phyloP scores from a whole-genome alignment of 2,113 vertebrate genomes.

The rat (Rattus norvegicus) region DNA sequence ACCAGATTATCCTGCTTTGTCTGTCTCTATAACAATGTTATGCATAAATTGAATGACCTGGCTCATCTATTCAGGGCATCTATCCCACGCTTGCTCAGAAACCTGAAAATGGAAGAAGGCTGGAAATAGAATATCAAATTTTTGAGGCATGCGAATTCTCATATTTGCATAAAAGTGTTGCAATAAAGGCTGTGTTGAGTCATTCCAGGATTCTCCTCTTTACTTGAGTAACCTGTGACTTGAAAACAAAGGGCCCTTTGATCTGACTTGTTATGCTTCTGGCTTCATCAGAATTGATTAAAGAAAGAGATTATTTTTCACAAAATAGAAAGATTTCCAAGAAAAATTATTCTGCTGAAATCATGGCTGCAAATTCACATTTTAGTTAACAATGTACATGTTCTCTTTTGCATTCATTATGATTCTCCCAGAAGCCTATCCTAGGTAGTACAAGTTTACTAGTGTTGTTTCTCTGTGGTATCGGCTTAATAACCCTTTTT shows the following conservation, averaged over 20 bases:
- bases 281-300: slow-evolving; percentile 38
- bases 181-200: slow-evolving; percentile 32
- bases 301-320: background rate
- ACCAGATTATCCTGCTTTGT: background rate
- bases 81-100: background rate
- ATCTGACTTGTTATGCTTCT: background rate
- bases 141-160: slow-evolving; percentile 36
- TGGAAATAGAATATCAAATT: slow-evolving; percentile 38
- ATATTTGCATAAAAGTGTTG: slow-evolving; percentile 10
- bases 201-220: slow-evolving; percentile 10
- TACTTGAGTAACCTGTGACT: background rate
- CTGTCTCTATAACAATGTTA: background rate
- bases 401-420: slow-evolving; percentile 28
- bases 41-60: background rate
- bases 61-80: background rate
- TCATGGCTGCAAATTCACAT: slow-evolving; percentile 27
- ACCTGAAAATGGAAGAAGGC: background rate
- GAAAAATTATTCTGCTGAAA: slow-evolving; percentile 52
- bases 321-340: slow-evolving; percentile 18
- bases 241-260: slow-evolving; percentile 45
- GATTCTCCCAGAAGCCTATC: background rate
- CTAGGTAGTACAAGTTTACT: background rate
- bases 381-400: background rate
- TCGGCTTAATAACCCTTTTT: background rate
- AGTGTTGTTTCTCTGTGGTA: background rate